These are phyloP conservation scores for Leucoraja ocellata DNA, from an alignment of 2,797 vertebrate species.

Conservation along the genomic window DNA sequence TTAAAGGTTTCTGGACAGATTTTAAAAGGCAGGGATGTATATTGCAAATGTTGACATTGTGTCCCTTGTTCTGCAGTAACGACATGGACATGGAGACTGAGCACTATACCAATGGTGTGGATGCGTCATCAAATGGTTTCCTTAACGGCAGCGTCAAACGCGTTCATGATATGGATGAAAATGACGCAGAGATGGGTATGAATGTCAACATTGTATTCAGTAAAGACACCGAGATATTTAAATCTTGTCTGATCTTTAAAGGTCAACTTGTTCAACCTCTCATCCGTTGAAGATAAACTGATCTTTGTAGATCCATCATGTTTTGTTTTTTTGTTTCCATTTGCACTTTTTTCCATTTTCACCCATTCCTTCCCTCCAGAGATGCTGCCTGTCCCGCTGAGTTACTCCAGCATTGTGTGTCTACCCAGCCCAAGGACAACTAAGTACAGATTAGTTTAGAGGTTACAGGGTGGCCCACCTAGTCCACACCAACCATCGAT, in stretches of 20 bases:
- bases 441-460: no score
- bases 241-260: background rate
- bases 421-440: no score
- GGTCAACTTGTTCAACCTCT: background rate
- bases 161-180: constrained; percentile 81
- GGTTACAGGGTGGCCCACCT: no score
- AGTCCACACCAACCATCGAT: no score
- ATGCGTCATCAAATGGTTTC: constrained; percentile 93
- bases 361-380: no score
- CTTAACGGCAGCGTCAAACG: constrained; percentile 94
- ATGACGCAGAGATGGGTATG: constrained; percentile 93
- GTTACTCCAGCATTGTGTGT: no score
- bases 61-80: constrained; percentile 54
- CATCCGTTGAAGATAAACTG: background rate
- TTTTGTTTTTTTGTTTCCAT: background rate
- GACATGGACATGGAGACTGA: constrained; percentile 98
- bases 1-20: background rate
- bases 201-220: background rate
- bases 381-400: no score
- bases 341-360: background rate
- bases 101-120: constrained; percentile 93
- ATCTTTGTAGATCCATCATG: background rate
- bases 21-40: background rate
- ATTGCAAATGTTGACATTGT: background rate
- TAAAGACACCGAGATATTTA: no score